Conservation (phyloP, 2,113 vertebrate species). For the Cavia aperea region DNA sequence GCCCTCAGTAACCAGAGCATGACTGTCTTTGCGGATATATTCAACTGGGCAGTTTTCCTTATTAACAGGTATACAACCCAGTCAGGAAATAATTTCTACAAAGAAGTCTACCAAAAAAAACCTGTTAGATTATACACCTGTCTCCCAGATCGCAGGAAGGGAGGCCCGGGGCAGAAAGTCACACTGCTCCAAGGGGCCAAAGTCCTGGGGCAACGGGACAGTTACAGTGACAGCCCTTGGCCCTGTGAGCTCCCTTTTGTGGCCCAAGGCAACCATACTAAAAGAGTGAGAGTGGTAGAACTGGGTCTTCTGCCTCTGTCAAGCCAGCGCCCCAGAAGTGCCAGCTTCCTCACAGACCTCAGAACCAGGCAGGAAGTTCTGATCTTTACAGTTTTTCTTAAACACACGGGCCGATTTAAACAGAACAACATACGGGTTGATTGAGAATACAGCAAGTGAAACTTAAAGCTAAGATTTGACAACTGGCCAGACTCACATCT, state of each 20-base stretch:
- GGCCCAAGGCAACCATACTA: background rate
- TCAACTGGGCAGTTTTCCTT: background rate
- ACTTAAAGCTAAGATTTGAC: slow-evolving; percentile 14
- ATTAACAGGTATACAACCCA: background rate
- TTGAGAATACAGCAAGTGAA: background rate
- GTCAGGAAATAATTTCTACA: slow-evolving; percentile 1
- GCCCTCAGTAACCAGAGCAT: background rate
- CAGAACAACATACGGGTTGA: background rate
- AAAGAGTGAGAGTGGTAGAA: background rate
- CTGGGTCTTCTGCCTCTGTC: background rate
- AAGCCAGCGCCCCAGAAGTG: background rate
- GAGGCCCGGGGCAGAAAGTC: background rate
- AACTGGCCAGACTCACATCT: background rate
- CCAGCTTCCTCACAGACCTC: background rate
- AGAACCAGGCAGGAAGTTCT: background rate
- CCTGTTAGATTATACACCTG: background rate
- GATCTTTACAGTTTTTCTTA: background rate
- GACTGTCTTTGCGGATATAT: background rate
- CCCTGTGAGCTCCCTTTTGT: fast-evolving
- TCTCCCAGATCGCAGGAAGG: background rate
- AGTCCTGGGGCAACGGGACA: fast-evolving
- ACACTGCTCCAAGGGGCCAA: background rate
- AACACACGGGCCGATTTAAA: background rate
- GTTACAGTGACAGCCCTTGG: too few species aligned
- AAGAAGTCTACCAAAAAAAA: background rate